Evolutionary conservation across 2,797 vertebrate species (phyloP), one percentile per base, ranked within the genome.

Genomic region (Siniperca scherzeri): DNA sequence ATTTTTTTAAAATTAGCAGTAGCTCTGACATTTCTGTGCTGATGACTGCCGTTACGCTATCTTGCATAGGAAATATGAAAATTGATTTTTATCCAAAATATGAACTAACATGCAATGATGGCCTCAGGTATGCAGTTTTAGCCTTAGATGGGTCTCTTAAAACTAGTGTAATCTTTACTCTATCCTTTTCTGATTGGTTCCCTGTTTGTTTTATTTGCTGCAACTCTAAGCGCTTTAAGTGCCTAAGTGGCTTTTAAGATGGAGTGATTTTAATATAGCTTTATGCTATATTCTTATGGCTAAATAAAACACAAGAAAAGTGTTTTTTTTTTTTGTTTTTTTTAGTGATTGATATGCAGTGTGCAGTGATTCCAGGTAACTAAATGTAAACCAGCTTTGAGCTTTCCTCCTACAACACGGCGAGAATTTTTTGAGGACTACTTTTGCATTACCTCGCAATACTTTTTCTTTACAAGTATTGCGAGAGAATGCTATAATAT

Each of bases 41-140:
- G 22, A 48, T 42, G 11, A 55, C 22, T 55, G 6, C 17, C 2
- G 0, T 64, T 50, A n/a, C 50, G 14, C 16, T 42, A 4, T 36
- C 8, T 50, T 77, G 68, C 2, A 44, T 33, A 38, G 3, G 62
- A 65, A 68, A 74, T 44, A 25, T 46, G 0, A 27, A 64, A 36
- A 55, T 36, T 1, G 0, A 60, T 36, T 55, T 44, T 2, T 42
- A 44, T 44, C n/a, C 12, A 36, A 77, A 69, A 66, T 55, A 30
- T 78, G 2, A 64, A n/a, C 16, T 30, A 21, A 40, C 1, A 22
- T 70, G 22, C 38, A 74, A 30, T 33, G 17, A 60, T 71, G 19
- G 70, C 77, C 67, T 70, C 10, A 73, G 52, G 44, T 22, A 48
- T 82, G 85, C 86, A 90, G 92, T 91, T 90, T 78, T 91, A 88